phyloP scores from a whole-genome alignment of 2,113 vertebrate species.

The Chascanopsetta lugubris region DNA sequence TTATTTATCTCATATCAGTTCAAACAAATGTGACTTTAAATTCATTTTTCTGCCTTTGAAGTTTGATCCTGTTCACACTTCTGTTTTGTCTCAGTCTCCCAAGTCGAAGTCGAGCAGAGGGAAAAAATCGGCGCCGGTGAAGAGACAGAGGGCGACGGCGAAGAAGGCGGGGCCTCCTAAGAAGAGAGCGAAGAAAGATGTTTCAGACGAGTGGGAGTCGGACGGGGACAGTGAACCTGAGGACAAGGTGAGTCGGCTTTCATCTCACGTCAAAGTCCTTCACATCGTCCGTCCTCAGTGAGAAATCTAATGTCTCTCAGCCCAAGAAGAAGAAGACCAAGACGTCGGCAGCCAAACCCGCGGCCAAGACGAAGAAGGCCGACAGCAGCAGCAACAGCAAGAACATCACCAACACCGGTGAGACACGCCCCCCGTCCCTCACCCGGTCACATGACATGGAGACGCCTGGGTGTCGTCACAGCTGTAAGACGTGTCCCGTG shows the following conservation, averaged over 20 bases:
- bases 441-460: no score
- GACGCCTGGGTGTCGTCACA: background rate
- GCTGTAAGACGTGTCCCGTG: no score
- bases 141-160: slow-evolving; percentile 37
- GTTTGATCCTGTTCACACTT: background rate
- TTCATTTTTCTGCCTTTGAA: background rate
- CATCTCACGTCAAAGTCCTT: no score
- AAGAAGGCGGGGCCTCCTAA: slow-evolving; percentile 60
- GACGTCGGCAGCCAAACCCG: slow-evolving; percentile 69
- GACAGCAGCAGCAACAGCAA: slow-evolving; percentile 93
- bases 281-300: no score
- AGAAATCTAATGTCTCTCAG: no score
- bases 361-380: slow-evolving; percentile 92
- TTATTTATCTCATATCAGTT: no score
- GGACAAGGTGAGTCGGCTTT: slow-evolving; percentile 49
- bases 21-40: no score
- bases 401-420: slow-evolving; percentile 83
- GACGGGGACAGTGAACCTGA: slow-evolving; percentile 38
- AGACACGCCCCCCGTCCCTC: no score
- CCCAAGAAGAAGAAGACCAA: slow-evolving; percentile 86
- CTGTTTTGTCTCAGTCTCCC: slow-evolving; percentile 37
- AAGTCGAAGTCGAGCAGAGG: slow-evolving; percentile 30
- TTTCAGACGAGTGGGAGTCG: slow-evolving; percentile 53
- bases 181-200: slow-evolving; percentile 55
- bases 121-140: slow-evolving; percentile 17